These are phyloP conservation scores for Hyles lineata DNA, from an alignment of 2,888 invertebrate species.

Conservation along the genomic window DNA sequence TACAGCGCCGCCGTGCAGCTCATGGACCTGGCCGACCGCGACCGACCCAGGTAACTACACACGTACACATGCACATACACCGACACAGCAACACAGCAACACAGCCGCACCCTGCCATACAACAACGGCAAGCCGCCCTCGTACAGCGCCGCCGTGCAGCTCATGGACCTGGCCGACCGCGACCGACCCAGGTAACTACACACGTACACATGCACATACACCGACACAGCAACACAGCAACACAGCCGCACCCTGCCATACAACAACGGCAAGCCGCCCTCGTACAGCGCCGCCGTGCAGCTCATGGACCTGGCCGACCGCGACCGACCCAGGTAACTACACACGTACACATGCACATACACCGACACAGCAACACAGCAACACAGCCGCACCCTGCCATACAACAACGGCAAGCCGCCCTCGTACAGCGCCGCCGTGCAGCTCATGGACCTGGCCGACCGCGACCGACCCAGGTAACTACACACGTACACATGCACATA, in stretches of 20 bases:
- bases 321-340: constrained; percentile 63
- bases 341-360: constrained; percentile 32
- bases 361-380: no score
- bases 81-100: constrained; percentile 42
- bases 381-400: no score
- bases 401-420: no score
- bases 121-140: constrained; percentile 86
- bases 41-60: constrained; percentile 60
- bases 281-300: constrained; percentile 76
- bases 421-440: no score
- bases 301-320: constrained; percentile 51
- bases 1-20: constrained; percentile 86
- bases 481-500: constrained; percentile 32
- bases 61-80: constrained; percentile 31
- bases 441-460: constrained; percentile 49
- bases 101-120: constrained; percentile 85
- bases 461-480: constrained; percentile 64
- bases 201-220: constrained; percentile 32
- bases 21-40: constrained; percentile 70
- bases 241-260: constrained; percentile 85
- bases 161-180: constrained; percentile 70
- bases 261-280: constrained; percentile 84
- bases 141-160: constrained; percentile 85
- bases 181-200: constrained; percentile 62
- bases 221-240: constrained; percentile 32